Base-by-base conservation (phyloP, 2,888 invertebrate species). In the Autographa gamma region DNA sequence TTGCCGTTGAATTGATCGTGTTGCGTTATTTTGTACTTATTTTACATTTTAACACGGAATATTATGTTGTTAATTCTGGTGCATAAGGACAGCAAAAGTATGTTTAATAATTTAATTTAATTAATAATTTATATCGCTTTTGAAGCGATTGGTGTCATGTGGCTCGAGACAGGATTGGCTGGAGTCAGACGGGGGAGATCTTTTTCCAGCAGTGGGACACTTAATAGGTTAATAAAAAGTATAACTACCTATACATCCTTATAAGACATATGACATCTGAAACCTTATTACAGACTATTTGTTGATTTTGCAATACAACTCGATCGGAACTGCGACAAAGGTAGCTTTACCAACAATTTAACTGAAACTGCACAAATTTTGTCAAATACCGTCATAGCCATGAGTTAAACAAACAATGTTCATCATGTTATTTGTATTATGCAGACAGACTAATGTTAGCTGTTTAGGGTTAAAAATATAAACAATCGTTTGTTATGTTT, bases 381-480 rank as follows among this genome's bases (percentile, higher is more conserved):
- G 81, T 76, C 76, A 73, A 82, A 82, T 80, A 69, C 58, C 56
- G 18, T 56, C 62, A 65, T 71, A 62, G 38, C 34, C 54, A 19
- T 58, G 68, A 60, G 43, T 64, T 63, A 34, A 61, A 61, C 60
- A 76, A 72, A 78, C 66, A 75, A 31, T 73, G 79, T 81, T 60
- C 66, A 64, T 72, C 73, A 67, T 75, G 79, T 79, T 77, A 83
- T 82, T 83, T 77, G 75, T 73, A 79, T 81, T 79, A 74, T 75
- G 71, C 69, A 77, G 68, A 56, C 61, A 65, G 60, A 70, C 70
- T 61, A 62, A 60, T 71, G 25, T 19, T 56, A 68, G 63, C 60
- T 65, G 63, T 71, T 61, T 61, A 61, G 67, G 75, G 81, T 79
- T 75, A 79, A 81, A 73, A 69, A 79, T 73, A 76, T 78, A 71